Evolutionary conservation across 1,140 invertebrate genomes (phyloP).

Genomic region (Helicoverpa zea): DNA sequence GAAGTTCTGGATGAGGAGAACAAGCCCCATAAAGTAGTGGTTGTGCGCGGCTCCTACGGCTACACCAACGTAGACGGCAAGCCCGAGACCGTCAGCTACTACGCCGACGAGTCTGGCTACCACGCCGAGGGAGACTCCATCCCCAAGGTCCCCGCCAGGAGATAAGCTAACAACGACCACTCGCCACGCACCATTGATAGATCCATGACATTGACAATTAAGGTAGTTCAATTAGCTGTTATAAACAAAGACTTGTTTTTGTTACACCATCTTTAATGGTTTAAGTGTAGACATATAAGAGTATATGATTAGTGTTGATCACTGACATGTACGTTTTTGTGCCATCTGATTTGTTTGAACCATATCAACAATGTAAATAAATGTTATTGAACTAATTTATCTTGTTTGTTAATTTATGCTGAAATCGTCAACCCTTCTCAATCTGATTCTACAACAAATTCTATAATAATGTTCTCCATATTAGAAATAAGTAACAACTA

Average conservation of each 20-base stretch:
- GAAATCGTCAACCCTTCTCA: not conserved
- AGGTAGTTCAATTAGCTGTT: not conserved
- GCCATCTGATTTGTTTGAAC: slow-evolving; percentile 6
- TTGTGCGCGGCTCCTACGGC: slow-evolving; percentile 76
- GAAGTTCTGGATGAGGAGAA: slow-evolving; percentile 78
- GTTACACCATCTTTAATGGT: not conserved
- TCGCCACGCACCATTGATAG: not conserved
- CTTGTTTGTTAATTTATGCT: not conserved
- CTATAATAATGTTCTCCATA: too few relatives aligned
- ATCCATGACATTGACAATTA: not conserved
- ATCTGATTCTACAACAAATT: too few relatives aligned
- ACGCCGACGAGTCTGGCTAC: slow-evolving; percentile 87
- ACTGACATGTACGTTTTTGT: not conserved
- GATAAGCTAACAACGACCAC: slow-evolving; percentile 33
- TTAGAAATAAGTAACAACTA: too few relatives aligned
- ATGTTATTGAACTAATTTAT: not conserved
- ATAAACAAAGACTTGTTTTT: not conserved
- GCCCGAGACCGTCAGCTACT: slow-evolving; percentile 77
- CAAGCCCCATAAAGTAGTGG: slow-evolving; percentile 77
- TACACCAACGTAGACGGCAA: slow-evolving; percentile 76
- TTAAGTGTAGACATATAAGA: not conserved
- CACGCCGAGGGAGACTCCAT: slow-evolving; percentile 80
- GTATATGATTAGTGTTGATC: not conserved
- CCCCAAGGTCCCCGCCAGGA: slow-evolving; percentile 60
- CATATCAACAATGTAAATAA: not conserved